Base-by-base conservation (phyloP, 2,113 vertebrate genomes). In the Oceanites oceanicus region DNA sequence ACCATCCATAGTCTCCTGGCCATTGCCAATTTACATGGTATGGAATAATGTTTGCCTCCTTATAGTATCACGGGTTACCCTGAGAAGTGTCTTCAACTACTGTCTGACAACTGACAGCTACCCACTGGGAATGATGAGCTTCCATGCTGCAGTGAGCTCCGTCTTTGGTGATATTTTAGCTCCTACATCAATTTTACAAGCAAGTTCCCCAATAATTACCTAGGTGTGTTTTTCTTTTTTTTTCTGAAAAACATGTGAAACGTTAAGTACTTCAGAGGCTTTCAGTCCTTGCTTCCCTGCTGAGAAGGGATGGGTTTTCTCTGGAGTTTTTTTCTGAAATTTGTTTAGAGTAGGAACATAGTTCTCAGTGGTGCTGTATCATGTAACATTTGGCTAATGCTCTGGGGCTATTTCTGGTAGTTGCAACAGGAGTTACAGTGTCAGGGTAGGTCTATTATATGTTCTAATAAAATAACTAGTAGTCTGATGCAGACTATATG, bases 351-450 rank as follows among this genome's bases (percentile, higher is more conserved):
- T 72, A 73, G 77, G 58, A 90, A 36, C 6, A 3, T 6, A 52
- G 59, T 82, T 86, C 49, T 82, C n/a, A 58, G 49, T 55, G n/a
- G n/a, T 78, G 49, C 47, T 79, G 67, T 74, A 63, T 92, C 21
- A 0, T 36, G 4, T 49, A 67, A 65, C 66, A 49, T 63, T 72
- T 79, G 52, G 66, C 66, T 92, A n/a, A 74, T 49, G 52, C 30
- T 85, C n/a, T 89, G 63, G 45, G 50, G 26, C 62, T 96, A 77
- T 94, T 94, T 89, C 89, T 94, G 66, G 61, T 71, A 84, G 84
- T n/a, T 53, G 44, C 38, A 72, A 65, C 16, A 75, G 81, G 56
- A 90, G 17, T 68, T 89, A 49, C 78, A 85, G 53, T 74, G 67
- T 52, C 9, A 2, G 44, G 30, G 22, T 62, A 91, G 13, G 65